Conservation (phyloP, 2,797 vertebrate species). For the Pantherophis vulpinus region DNA sequence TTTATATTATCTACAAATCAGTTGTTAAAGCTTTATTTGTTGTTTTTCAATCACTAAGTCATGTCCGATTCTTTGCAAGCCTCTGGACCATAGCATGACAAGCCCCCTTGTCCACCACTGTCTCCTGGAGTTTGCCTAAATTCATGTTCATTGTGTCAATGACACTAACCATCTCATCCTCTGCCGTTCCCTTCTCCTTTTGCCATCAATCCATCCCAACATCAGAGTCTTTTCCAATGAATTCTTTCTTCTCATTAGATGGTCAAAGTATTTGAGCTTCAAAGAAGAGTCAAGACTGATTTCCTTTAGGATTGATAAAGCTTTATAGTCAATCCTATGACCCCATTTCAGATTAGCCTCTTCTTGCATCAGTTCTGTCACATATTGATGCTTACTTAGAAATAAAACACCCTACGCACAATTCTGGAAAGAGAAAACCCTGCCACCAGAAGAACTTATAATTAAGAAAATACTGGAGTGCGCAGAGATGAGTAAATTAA, state of each 20-base stretch:
- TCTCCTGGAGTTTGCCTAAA: not conserved
- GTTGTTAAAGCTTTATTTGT: not conserved
- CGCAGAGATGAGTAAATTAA: no score
- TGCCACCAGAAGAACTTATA: no score
- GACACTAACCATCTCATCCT: not conserved
- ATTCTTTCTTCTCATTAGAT: not conserved
- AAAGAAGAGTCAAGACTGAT: not conserved
- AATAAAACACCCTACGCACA: not conserved
- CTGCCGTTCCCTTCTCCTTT: not conserved
- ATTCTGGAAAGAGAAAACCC: no score
- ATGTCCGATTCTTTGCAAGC: not conserved
- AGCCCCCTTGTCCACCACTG: not conserved
- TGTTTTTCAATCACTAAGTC: not conserved
- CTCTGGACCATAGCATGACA: not conserved
- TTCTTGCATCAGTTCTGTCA: not conserved
- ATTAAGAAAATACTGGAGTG: no score
- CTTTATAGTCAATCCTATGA: not conserved
- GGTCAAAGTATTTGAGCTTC: not conserved
- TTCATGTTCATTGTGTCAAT: not conserved
- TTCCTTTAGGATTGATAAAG: not conserved
- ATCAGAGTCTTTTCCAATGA: not conserved
- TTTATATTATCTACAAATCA: not conserved
- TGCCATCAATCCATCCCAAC: not conserved
- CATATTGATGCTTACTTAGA: not conserved
- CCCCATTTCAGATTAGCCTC: not conserved